Conservation (phyloP, 2,888 invertebrate species). For the Julus scandinavius region DNA sequence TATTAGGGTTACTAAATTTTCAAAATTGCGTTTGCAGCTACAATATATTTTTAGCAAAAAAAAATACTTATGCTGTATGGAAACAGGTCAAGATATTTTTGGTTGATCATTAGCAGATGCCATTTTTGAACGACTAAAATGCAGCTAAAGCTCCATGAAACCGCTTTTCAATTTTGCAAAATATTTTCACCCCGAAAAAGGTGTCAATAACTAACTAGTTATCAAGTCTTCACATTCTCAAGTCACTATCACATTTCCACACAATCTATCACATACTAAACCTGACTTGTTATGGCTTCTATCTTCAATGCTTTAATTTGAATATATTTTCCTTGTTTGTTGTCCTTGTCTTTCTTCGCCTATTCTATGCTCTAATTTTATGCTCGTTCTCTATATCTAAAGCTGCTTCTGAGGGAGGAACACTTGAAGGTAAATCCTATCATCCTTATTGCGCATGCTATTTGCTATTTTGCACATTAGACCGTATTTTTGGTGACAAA, state of each 20-base stretch:
- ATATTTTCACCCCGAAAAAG: not conserved
- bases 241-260: too few species aligned
- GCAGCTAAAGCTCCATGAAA: not conserved
- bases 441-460: not conserved
- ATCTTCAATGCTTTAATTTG: not conserved
- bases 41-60: too few species aligned
- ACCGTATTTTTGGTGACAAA: too few species aligned
- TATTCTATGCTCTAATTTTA: slow-evolving; percentile 7
- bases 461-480: not conserved
- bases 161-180: too few species aligned
- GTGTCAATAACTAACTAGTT: too few species aligned
- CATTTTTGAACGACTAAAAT: not conserved
- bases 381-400: slow-evolving; percentile 30
- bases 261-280: too few species aligned
- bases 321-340: not conserved
- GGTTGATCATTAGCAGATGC: not conserved
- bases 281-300: not conserved
- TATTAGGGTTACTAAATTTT: too few species aligned
- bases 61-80: not conserved
- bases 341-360: not conserved
- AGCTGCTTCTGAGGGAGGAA: slow-evolving; percentile 54
- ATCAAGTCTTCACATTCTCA: too few species aligned
- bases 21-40: too few species aligned
- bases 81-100: not conserved
- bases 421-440: slow-evolving; percentile 49